A percentile compares a stretch with the other conserved stretches of the same genome.
phyloP scores from a whole-genome alignment of 2,113 vertebrate genomes.

The Ploceus nigricollis region DNA sequence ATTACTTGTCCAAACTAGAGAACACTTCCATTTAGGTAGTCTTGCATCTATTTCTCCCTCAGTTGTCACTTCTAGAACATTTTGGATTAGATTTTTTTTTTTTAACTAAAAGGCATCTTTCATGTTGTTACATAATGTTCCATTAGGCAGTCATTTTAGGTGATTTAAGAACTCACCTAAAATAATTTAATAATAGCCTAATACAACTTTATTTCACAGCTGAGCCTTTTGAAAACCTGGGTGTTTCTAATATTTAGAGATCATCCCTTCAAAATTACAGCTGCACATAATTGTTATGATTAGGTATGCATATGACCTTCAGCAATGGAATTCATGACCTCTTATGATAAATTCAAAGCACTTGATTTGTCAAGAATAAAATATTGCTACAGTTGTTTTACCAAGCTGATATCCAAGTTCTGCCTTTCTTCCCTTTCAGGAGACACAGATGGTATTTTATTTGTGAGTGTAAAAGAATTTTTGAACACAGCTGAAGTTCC shows the following conservation, averaged over 20 bases:
- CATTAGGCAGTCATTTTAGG: background rate
- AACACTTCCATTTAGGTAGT: background rate
- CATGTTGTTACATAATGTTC: background rate
- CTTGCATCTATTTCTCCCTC: background rate
- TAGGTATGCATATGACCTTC: background rate
- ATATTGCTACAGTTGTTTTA: background rate
- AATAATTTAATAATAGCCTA: background rate
- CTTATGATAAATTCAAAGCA: background rate
- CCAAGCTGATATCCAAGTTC: background rate
- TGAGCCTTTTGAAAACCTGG: background rate
- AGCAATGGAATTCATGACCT: background rate
- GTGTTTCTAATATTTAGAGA: background rate
- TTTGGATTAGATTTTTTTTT: background rate
- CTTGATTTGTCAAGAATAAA: background rate
- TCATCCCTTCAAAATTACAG: background rate
- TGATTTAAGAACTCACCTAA: background rate
- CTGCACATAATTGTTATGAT: background rate
- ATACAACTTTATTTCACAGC: background rate
- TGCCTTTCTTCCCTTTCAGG: background rate
- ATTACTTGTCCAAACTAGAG: background rate
- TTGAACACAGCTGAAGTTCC: background rate
- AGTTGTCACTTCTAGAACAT: background rate
- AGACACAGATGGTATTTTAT: background rate
- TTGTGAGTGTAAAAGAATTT: background rate
- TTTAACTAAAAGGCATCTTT: background rate